Evolutionary conservation across 2,888 invertebrate species (phyloP).

Genomic region (Agrotis clavis): DNA sequence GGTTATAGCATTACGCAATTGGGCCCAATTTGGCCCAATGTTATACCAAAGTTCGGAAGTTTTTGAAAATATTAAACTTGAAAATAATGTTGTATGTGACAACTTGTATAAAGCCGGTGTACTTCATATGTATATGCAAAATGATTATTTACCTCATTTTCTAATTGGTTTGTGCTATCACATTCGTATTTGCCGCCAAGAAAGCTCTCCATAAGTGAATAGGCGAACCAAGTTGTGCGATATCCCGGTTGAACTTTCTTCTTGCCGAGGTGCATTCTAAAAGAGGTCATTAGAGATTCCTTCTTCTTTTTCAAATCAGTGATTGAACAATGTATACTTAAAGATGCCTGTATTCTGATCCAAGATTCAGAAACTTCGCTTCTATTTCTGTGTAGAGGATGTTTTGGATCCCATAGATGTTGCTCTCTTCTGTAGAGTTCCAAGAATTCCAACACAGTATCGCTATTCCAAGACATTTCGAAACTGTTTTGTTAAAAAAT

Average conservation of each 20-base stretch:
- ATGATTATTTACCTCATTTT: constrained; percentile 77
- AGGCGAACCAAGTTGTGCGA: constrained; percentile 86
- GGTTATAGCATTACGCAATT: constrained; percentile 64
- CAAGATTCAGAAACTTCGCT: constrained; percentile 82
- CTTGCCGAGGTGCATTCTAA: constrained; percentile 80
- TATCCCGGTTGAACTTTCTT: constrained; percentile 77
- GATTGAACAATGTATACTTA: constrained; percentile 78
- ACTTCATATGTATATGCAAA: neutral
- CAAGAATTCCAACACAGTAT: constrained; percentile 82
- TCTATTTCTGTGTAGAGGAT: constrained; percentile 81
- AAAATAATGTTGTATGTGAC: neutral
- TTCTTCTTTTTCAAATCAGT: constrained; percentile 86
- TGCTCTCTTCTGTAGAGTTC: constrained; percentile 82
- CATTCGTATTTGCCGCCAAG: constrained; percentile 84
- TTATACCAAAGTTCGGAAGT: constrained; percentile 45
- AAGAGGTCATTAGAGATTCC: constrained; percentile 87
- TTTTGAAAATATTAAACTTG: constrained; percentile 17
- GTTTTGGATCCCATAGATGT: constrained; percentile 85
- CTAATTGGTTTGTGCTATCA: constrained; percentile 79
- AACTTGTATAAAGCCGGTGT: neutral
- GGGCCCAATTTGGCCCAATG: constrained; percentile 69
- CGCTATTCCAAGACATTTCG: constrained; percentile 83
- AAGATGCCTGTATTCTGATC: constrained; percentile 80
- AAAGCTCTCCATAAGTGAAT: constrained; percentile 85
- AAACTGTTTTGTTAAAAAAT: constrained; percentile 32